These are phyloP conservation scores for Myotis pilosus DNA, from an alignment of 2,797 vertebrate genomes.

Conservation along the genomic window DNA sequence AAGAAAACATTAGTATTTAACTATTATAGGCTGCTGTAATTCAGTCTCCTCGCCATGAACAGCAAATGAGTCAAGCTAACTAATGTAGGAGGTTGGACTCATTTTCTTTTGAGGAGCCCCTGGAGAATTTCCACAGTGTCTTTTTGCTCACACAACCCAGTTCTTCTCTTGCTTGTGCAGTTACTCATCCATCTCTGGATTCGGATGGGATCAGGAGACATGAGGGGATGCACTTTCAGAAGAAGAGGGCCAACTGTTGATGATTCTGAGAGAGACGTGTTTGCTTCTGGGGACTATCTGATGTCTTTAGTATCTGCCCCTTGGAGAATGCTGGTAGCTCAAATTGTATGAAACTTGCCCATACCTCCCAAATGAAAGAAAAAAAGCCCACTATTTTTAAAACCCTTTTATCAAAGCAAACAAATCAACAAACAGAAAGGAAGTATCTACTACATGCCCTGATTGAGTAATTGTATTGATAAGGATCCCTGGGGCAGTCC, in stretches of 20 bases:
- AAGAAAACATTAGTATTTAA: conserved; percentile 45
- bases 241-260: background rate
- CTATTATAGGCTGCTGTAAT: conserved; percentile 40
- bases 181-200: conserved; percentile 4
- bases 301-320: background rate
- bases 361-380: background rate
- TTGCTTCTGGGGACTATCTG: background rate
- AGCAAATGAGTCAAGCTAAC: conserved; percentile 59
- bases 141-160: conserved; percentile 3
- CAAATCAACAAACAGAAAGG: background rate
- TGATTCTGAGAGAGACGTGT: background rate
- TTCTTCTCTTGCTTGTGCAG: background rate
- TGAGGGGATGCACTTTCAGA: background rate
- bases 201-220: background rate
- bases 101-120: conserved; percentile 46
- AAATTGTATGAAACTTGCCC: background rate
- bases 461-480: background rate
- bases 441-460: background rate
- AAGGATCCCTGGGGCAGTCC: background rate
- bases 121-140: background rate
- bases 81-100: conserved; percentile 29
- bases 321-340: background rate
- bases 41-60: background rate
- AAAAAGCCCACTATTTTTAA: background rate
- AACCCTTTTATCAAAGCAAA: background rate